A percentile compares a stretch with the other conserved stretches of the same genome.
phyloP scores from a whole-genome alignment of 2,113 vertebrate genomes.

The Narcine bancroftii region DNA sequence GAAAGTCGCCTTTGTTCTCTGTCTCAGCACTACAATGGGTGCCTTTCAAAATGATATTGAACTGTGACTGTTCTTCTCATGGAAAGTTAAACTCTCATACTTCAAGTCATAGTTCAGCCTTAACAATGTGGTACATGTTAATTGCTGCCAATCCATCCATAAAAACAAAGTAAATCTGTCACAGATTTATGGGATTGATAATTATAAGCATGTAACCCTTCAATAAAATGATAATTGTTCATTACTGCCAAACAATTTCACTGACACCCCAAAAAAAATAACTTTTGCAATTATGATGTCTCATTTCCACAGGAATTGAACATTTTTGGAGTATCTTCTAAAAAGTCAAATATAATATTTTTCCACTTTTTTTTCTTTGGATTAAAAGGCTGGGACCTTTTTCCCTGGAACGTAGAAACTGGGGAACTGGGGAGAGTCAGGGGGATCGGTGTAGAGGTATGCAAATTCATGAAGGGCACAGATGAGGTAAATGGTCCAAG shows the following conservation, averaged over 20 bases:
- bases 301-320: conserved; percentile 50
- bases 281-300: not conserved
- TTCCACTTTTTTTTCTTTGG: not conserved
- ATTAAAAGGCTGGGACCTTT: no score
- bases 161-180: not conserved
- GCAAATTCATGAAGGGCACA: no score
- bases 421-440: no score
- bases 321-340: conserved; percentile 46
- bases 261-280: not conserved
- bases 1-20: not conserved
- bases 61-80: not conserved
- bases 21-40: not conserved
- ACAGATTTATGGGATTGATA: not conserved
- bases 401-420: no score
- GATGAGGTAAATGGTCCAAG: no score
- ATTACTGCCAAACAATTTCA: not conserved
- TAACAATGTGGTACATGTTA: not conserved
- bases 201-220: not conserved
- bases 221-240: not conserved
- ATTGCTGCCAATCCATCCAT: not conserved
- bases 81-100: not conserved
- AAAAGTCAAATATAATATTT: conserved; percentile 41
- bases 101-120: not conserved
- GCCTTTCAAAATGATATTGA: not conserved
- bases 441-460: no score